These are phyloP conservation scores for Drosophila suzukii DNA, from an alignment of 1,140 invertebrate species.

Conservation along the genomic window DNA sequence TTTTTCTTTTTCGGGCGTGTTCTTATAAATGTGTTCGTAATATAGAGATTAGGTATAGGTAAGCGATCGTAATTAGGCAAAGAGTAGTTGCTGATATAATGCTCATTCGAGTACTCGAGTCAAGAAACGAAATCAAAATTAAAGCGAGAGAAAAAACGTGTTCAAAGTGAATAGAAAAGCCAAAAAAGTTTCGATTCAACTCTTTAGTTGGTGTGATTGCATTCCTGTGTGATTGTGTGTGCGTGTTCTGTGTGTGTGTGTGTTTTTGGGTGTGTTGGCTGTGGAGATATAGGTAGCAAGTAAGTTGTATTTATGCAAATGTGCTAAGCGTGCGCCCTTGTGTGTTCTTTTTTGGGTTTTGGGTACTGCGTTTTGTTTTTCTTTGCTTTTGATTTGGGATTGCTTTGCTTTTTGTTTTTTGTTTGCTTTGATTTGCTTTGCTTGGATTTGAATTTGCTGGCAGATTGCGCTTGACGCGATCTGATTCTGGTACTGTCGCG, in stretches of 20 bases:
- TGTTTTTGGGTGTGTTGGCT: slow-evolving; percentile 1
- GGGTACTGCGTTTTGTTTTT: slow-evolving; percentile 44
- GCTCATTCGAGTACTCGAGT: slow-evolving; percentile 65
- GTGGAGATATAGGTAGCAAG: slow-evolving; percentile 39
- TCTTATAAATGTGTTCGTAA: slow-evolving; percentile 28
- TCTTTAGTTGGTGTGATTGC: slow-evolving; percentile 29
- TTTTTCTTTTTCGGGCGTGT: neutral
- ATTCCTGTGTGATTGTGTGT: slow-evolving; percentile 27
- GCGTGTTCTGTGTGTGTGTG: slow-evolving; percentile 12
- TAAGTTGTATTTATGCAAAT: slow-evolving; percentile 65
- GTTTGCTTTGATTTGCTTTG: slow-evolving; percentile 72
- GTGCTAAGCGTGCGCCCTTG: slow-evolving; percentile 77
- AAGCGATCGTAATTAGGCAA: slow-evolving; percentile 71
- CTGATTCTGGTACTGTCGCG: slow-evolving; percentile 59
- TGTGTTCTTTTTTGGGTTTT: slow-evolving; percentile 25
- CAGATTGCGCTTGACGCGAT: slow-evolving; percentile 54
- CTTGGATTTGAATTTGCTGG: slow-evolving; percentile 56
- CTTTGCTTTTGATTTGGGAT: slow-evolving; percentile 50
- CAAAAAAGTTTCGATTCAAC: slow-evolving; percentile 50
- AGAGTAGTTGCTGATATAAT: slow-evolving; percentile 65
- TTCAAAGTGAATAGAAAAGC: slow-evolving; percentile 52
- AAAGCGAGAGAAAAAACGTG: slow-evolving; percentile 57
- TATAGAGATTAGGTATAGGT: slow-evolving; percentile 65
- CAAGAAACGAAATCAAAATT: slow-evolving; percentile 56
- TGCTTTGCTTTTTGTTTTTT: slow-evolving; percentile 34